These are phyloP conservation scores for Gymnogyps californianus DNA, from an alignment of 2,113 vertebrate species.

Conservation along the genomic window DNA sequence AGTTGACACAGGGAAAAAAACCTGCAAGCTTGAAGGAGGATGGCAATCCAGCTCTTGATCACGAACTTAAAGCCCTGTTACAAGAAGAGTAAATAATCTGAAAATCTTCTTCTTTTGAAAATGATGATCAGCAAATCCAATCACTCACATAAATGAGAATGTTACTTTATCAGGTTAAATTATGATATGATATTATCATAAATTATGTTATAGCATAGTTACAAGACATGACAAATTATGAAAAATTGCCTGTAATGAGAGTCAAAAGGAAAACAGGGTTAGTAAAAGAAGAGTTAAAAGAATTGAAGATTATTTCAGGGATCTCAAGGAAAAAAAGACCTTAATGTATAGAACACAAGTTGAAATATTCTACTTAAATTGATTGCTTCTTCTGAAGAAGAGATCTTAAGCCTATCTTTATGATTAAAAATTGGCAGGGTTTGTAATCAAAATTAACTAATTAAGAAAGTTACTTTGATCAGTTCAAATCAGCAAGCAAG, in stretches of 20 bases:
- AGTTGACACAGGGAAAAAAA: background rate
- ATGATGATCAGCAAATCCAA: background rate
- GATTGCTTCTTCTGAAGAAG: background rate
- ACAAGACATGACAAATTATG: background rate
- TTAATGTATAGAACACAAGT: background rate
- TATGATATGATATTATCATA: background rate
- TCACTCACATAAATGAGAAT: background rate
- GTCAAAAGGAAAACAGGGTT: background rate
- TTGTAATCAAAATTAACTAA: background rate
- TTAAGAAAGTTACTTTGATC: background rate
- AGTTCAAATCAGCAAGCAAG: background rate
- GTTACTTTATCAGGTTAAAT: background rate
- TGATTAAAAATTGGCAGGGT: background rate
- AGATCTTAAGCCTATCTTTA: background rate
- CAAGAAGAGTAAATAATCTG: background rate
- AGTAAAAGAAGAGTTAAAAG: background rate
- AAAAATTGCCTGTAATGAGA: background rate
- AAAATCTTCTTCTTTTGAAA: background rate
- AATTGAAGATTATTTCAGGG: background rate
- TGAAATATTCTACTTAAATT: background rate
- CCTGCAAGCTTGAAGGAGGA: background rate
- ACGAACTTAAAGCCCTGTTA: rapidly evolving
- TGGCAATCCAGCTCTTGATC: background rate
- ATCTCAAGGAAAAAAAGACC: background rate
- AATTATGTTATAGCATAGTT: background rate